Percentiles rank a stretch among this genome's conserved stretches.
Evolutionary conservation across 2,797 vertebrate species (phyloP).

Genomic region (Eurystomus glaucurus): DNA sequence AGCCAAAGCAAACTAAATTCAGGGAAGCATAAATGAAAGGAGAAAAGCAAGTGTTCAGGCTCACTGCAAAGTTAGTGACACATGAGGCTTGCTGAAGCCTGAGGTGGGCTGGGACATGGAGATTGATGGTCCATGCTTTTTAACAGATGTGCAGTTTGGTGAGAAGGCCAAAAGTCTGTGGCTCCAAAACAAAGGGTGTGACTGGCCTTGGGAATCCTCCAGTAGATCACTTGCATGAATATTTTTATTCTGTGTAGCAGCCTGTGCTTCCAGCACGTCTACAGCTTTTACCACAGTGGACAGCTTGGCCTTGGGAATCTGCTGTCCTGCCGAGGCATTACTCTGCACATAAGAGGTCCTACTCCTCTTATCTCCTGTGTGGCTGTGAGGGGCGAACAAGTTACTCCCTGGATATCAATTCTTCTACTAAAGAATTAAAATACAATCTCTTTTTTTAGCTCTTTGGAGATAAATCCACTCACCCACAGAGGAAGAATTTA

Average conservation of each 20-base stretch:
- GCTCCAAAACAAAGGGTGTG: slow-evolving; percentile 9
- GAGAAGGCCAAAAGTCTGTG: slow-evolving; percentile 3
- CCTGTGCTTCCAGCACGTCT: background rate
- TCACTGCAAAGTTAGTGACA: slow-evolving; percentile 73
- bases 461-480: background rate
- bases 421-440: background rate
- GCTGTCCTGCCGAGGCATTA: rapidly evolving
- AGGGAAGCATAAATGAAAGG: slow-evolving; percentile 52
- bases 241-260: background rate
- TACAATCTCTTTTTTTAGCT: background rate
- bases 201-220: slow-evolving; percentile 28
- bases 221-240: background rate
- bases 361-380: background rate
- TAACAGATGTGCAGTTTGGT: slow-evolving; percentile 54
- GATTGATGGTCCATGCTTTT: slow-evolving; percentile 38
- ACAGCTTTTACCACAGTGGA: background rate
- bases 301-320: background rate
- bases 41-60: slow-evolving; percentile 71
- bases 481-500: background rate
- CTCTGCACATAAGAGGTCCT: background rate
- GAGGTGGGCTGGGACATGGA: background rate
- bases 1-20: slow-evolving; percentile 67
- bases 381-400: background rate
- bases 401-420: background rate
- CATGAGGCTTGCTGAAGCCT: slow-evolving; percentile 51